Conservation (phyloP, 2,113 vertebrate species). For the Stegostoma tigrinum region DNA sequence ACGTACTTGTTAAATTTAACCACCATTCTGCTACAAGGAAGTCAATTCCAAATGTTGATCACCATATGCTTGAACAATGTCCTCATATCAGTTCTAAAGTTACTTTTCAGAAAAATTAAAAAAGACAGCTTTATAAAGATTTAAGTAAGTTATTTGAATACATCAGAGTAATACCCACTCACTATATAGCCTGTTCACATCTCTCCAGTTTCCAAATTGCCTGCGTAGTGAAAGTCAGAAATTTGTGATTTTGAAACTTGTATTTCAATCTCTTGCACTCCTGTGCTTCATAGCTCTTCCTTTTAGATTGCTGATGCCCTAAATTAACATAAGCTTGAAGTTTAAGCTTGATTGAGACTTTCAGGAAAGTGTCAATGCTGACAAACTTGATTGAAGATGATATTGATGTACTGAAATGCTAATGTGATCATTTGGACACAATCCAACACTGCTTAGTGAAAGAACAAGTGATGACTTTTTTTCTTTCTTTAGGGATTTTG, state of each 20-base stretch:
- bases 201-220: neutral
- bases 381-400: slow-evolving; percentile 17
- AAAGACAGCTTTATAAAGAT: neutral
- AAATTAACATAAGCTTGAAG: slow-evolving; percentile 8
- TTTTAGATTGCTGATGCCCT: neutral
- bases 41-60: neutral
- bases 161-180: neutral
- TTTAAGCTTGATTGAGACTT: slow-evolving; percentile 14
- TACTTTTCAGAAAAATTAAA: neutral
- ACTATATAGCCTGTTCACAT: neutral
- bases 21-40: neutral
- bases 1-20: neutral
- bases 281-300: neutral
- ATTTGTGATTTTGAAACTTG: neutral
- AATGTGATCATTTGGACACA: neutral
- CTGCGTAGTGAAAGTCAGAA: neutral
- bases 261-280: neutral
- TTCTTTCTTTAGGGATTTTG: slow-evolving; percentile 20
- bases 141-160: neutral
- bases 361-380: slow-evolving; percentile 2
- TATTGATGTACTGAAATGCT: slow-evolving; percentile 6
- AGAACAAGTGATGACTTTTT: slow-evolving; percentile 28
- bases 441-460: neutral
- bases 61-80: neutral
- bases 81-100: neutral